Base-by-base conservation (phyloP, 2,113 vertebrate genomes). In the Sebastes schlegelii region DNA sequence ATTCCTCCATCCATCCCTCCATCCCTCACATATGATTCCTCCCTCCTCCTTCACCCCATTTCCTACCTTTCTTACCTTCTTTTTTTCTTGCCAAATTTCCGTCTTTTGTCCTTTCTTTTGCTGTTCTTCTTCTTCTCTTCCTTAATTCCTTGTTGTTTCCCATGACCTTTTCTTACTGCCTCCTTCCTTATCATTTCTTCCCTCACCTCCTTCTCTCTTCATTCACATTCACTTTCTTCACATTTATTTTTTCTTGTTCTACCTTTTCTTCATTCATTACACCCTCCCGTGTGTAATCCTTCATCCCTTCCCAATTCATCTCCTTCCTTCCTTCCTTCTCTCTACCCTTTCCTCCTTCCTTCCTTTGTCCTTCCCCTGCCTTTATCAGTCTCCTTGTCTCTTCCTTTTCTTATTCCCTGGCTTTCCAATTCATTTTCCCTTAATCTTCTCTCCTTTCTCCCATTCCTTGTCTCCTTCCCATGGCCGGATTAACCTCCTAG, bases 1-100 rank as follows among this genome's bases (percentile, higher is more conserved):
- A 93, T 93, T 91, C 89, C 86, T 92, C 83, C 88, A 87, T 83
- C 79, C 67, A 77, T 75, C 76, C 46, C 54, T 84, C 72, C 73
- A 75, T 86, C 73, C 66, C 55, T 84, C 85, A 71, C 63, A 77
- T 72, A 57, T 78, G 74, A 89, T 73, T 85, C 74, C 68, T 71
- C 68, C 14, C 9, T 46, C 43, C 63, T 85, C 51, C n/a, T 45
- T 80, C 62, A 40, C n/a, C 10, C 46, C 17, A 4, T 34, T 74
- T 80, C 13, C 26, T 57, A 23, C 48, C 45, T 52, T 76, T 73
- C 61, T 19, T 75, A 12, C 48, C 61, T 52, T 54, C 34, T 12
- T 62, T 62, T 34, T 77, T 58, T 26, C 14, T 42, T 34, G 9
- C 12, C 34, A 69, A 21, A 72, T 55, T 66, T 52, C n/a, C 34